Percentiles rank a stretch among this genome's conserved stretches.
These are phyloP conservation scores for Alectura lathami DNA, from an alignment of 2,113 vertebrate species.

Conservation along the genomic window DNA sequence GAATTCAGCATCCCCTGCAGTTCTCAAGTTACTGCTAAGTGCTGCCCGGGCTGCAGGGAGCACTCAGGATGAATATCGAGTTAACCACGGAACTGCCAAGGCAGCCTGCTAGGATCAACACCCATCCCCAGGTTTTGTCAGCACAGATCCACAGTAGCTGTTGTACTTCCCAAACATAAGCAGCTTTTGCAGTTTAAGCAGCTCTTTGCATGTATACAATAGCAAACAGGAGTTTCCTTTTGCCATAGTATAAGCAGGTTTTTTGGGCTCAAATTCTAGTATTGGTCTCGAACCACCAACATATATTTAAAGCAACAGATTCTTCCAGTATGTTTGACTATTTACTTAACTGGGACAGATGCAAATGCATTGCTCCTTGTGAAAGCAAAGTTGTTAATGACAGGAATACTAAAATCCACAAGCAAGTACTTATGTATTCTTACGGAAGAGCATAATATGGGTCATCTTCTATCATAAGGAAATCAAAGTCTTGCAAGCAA, in stretches of 20 bases:
- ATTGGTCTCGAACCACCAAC: background rate
- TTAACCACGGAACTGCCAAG: background rate
- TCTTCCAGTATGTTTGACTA: background rate
- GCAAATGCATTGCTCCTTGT: background rate
- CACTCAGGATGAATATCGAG: background rate
- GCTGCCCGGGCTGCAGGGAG: background rate
- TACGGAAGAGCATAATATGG: slow-evolving; percentile 1
- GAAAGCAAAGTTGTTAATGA: background rate
- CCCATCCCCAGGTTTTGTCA: background rate
- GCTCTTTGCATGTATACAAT: background rate
- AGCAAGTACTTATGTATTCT: slow-evolving; percentile 8
- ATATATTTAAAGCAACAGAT: background rate
- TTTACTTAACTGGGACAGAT: slow-evolving; percentile 7
- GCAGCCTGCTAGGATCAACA: background rate
- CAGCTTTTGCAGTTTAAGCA: background rate
- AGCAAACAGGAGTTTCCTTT: background rate
- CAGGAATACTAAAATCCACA: background rate
- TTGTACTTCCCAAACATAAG: background rate
- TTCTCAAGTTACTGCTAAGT: background rate
- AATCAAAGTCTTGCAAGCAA: background rate
- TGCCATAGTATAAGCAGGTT: background rate
- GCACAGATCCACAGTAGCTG: background rate
- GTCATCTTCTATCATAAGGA: background rate
- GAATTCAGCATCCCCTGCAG: background rate
- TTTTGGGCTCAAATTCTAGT: background rate